Evolutionary conservation across 1,140 invertebrate species (phyloP).

Genomic region (Amphibalanus amphitrite): DNA sequence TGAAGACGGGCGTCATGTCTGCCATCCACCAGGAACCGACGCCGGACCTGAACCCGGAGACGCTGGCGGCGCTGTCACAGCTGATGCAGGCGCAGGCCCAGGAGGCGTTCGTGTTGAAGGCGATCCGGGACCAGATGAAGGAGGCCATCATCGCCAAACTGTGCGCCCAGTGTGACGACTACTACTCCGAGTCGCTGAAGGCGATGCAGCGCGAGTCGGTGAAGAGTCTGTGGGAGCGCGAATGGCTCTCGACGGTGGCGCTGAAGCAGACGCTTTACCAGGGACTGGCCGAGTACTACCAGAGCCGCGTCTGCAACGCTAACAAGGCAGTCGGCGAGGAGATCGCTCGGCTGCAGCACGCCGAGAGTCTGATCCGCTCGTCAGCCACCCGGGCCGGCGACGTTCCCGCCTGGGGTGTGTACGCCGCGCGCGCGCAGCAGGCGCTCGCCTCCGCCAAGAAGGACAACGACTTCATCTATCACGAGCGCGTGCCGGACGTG

Average conservation of each 20-base stretch:
- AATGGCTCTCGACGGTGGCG: slow-evolving; percentile 51
- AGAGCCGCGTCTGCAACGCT: slow-evolving; percentile 60
- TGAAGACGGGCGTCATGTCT: slow-evolving; percentile 69
- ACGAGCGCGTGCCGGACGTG: slow-evolving; percentile 79
- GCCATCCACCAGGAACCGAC: slow-evolving; percentile 86
- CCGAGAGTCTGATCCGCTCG: slow-evolving; percentile 49
- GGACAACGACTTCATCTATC: slow-evolving; percentile 98
- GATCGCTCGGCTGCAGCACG: slow-evolving; percentile 57
- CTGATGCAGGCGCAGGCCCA: slow-evolving; percentile 96
- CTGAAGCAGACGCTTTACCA: slow-evolving; percentile 71
- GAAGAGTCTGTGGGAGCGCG: slow-evolving; percentile 70
- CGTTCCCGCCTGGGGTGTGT: slow-evolving; percentile 36
- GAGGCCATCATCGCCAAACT: slow-evolving; percentile 79
- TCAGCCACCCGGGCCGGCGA: slow-evolving; percentile 48
- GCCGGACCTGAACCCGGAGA: slow-evolving; percentile 83
- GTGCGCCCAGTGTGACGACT: slow-evolving; percentile 75
- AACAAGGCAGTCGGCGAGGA: slow-evolving; percentile 79
- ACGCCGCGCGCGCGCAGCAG: slow-evolving; percentile 48
- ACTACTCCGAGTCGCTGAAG: slow-evolving; percentile 79
- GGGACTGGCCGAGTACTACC: slow-evolving; percentile 74
- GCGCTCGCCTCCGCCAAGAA: slow-evolving; percentile 66
- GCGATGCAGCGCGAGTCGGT: slow-evolving; percentile 71
- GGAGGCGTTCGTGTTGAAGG: slow-evolving; percentile 90
- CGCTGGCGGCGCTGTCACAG: slow-evolving; percentile 58
- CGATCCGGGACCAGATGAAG: slow-evolving; percentile 90